Conservation (phyloP, 1,140 invertebrate species). For the Aethina tumida region DNA sequence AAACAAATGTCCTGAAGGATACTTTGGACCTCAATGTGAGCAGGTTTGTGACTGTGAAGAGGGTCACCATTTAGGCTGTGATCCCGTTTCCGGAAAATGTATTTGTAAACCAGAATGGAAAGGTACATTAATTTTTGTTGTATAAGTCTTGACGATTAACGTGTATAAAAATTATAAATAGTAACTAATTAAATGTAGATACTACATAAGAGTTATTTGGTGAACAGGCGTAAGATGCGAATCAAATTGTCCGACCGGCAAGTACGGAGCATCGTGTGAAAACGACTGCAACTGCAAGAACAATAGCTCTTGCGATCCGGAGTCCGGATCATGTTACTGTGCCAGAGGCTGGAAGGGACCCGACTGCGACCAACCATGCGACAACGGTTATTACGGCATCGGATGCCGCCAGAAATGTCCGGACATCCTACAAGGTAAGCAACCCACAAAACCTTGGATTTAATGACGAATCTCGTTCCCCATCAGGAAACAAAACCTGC, state of each 20-base stretch:
- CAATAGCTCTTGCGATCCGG: conserved; percentile 77
- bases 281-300: conserved; percentile 72
- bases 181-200: not conserved
- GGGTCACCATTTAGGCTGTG: conserved; percentile 61
- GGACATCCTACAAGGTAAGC: conserved; percentile 46
- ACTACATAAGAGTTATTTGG: not conserved
- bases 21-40: conserved; percentile 62
- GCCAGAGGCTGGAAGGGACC: conserved; percentile 72
- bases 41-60: conserved; percentile 62
- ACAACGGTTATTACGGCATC: conserved; percentile 66
- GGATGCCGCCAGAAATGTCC: conserved; percentile 74
- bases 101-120: conserved; percentile 69
- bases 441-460: conserved; percentile 3
- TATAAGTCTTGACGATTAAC: not conserved
- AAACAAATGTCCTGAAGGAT: conserved; percentile 53
- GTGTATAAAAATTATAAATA: not conserved
- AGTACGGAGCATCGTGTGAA: conserved; percentile 68
- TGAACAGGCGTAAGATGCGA: conserved; percentile 68
- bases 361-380: conserved; percentile 65
- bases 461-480: conserved; percentile 4
- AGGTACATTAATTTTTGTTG: conserved; percentile 43
- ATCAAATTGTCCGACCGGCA: conserved; percentile 66
- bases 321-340: conserved; percentile 73
- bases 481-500: conserved; percentile 61
- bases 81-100: conserved; percentile 72